Evolutionary conservation across 2,888 invertebrate species (phyloP).

Genomic region (Trypoxylon attenuatum): DNA sequence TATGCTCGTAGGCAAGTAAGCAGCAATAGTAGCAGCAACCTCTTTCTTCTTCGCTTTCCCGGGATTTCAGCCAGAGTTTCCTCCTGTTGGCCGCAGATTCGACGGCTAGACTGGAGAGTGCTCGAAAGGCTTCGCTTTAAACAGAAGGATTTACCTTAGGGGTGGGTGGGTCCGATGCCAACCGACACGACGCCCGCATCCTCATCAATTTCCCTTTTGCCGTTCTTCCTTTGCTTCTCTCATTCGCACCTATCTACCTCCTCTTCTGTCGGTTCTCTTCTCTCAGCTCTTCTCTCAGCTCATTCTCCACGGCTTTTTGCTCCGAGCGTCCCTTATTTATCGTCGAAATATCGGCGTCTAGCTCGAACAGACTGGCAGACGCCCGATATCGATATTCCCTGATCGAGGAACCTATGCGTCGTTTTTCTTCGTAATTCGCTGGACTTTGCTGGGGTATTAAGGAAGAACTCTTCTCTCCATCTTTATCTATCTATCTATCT

Average conservation of each 20-base stretch:
- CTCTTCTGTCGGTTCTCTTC: background rate
- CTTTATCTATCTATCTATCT: no score
- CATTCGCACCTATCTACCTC: background rate
- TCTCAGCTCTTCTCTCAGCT: background rate
- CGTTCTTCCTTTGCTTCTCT: background rate
- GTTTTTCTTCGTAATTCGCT: slow-evolving; percentile 25
- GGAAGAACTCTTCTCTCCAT: no score
- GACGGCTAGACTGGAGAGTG: slow-evolving; percentile 6
- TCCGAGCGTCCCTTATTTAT: slow-evolving; percentile 41
- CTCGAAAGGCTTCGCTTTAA: slow-evolving; percentile 43
- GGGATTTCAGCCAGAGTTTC: background rate
- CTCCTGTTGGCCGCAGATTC: slow-evolving; percentile 19
- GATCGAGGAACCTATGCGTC: slow-evolving; percentile 18
- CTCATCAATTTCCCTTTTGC: slow-evolving; percentile 58
- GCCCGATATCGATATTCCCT: slow-evolving; percentile 37
- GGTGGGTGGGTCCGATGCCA: slow-evolving; percentile 34
- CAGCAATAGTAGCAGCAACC: no score
- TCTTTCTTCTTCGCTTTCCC: background rate
- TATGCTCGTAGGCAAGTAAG: no score
- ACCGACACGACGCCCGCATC: slow-evolving; percentile 47
- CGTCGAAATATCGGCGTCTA: slow-evolving; percentile 32
- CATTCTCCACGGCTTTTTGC: background rate
- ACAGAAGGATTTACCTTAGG: slow-evolving; percentile 52
- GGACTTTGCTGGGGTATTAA: background rate
- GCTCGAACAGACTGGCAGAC: slow-evolving; percentile 33